Conservation (phyloP, 2,113 vertebrate genomes). For the Ondatra zibethicus region DNA sequence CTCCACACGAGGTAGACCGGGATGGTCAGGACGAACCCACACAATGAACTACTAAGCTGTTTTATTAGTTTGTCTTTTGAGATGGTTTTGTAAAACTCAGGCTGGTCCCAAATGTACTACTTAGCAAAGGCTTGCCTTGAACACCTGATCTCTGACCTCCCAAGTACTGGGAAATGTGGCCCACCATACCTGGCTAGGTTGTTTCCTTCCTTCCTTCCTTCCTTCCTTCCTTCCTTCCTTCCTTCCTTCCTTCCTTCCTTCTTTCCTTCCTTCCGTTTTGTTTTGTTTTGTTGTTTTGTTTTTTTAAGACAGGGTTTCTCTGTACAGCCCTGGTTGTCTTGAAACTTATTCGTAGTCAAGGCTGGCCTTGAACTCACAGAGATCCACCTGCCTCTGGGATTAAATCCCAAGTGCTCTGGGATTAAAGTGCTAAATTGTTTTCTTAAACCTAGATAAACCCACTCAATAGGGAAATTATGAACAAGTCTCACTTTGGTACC, state of each 20-base stretch:
- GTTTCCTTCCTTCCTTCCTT: background rate
- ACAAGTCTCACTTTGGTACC: background rate
- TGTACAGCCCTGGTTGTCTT: background rate
- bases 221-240: background rate
- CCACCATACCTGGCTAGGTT: background rate
- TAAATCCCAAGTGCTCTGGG: background rate
- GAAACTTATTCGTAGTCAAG: background rate
- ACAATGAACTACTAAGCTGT: background rate
- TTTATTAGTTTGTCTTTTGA: background rate
- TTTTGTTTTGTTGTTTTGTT: background rate
- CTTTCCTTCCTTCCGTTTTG: background rate
- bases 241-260: too few relatives aligned
- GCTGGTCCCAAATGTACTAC: too few relatives aligned
- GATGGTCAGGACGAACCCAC: background rate
- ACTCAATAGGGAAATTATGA: background rate
- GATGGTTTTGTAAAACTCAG: background rate
- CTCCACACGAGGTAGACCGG: background rate
- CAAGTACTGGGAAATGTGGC: background rate
- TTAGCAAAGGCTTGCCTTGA: background rate
- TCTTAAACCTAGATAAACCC: background rate
- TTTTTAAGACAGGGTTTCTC: background rate
- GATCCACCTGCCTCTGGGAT: background rate
- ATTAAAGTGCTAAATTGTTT: background rate
- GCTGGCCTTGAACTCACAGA: background rate
- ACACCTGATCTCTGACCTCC: background rate